Percentiles rank a stretch among this genome's conserved stretches.
Conservation (phyloP, 2,888 invertebrate genomes). For the Aporophyla nigra region DNA sequence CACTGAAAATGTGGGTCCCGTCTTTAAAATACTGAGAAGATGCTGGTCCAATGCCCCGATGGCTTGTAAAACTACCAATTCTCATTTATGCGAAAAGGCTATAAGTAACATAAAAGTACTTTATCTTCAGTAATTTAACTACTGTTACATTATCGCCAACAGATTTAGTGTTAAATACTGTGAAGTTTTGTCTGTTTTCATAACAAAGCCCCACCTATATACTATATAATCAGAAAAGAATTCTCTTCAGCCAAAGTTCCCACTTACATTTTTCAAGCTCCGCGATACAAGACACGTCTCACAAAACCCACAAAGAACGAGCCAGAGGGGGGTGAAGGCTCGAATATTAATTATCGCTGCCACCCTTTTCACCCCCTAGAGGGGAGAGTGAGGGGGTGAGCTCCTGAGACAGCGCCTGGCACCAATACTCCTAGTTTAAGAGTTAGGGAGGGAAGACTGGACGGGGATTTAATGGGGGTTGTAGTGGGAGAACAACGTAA, state of each 20-base stretch:
- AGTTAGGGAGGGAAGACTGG: slow-evolving; percentile 53
- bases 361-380: slow-evolving; percentile 45
- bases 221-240: neutral
- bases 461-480: slow-evolving; percentile 21
- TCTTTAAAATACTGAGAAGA: too few relatives aligned
- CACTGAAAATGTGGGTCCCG: too few relatives aligned
- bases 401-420: slow-evolving; percentile 81
- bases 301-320: slow-evolving; percentile 61
- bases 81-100: too few relatives aligned
- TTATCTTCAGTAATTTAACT: too few relatives aligned
- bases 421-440: slow-evolving; percentile 76
- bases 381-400: slow-evolving; percentile 48
- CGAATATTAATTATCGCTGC: slow-evolving; percentile 80
- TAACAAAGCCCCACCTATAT: too few relatives aligned
- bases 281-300: slow-evolving; percentile 43
- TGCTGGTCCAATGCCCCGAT: too few relatives aligned
- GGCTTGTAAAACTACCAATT: too few relatives aligned
- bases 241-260: slow-evolving; percentile 7
- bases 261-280: slow-evolving; percentile 42
- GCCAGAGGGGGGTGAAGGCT: slow-evolving; percentile 66
- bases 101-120: too few relatives aligned
- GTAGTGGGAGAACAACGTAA: neutral
- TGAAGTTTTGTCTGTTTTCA: too few relatives aligned
- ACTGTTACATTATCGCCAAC: too few relatives aligned
- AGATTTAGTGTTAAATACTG: too few relatives aligned